phyloP scores from a whole-genome alignment of 2,888 invertebrate genomes.

The Acrocera orbiculus region DNA sequence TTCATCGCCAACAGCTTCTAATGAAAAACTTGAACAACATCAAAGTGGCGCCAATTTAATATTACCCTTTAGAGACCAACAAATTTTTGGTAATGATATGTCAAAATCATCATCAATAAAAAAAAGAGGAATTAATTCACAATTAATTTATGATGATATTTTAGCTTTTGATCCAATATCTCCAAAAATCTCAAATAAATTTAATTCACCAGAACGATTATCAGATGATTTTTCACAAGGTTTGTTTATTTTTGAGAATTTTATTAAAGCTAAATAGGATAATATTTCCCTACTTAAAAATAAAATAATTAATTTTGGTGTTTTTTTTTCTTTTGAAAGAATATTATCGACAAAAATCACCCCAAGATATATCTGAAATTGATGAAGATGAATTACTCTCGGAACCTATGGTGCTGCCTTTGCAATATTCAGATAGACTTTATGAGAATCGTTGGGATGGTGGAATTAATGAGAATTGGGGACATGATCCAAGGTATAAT shows the following conservation, averaged over 20 bases:
- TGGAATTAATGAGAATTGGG: too few relatives aligned
- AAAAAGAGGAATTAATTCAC: conserved; percentile 25
- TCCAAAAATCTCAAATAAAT: too few relatives aligned
- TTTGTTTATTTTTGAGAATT: too few relatives aligned
- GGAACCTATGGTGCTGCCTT: conserved; percentile 24
- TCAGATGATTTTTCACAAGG: too few relatives aligned
- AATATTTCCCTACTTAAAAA: background rate
- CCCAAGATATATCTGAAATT: too few relatives aligned
- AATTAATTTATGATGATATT: conserved; percentile 14
- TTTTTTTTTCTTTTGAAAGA: conserved; percentile 1
- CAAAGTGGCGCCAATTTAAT: conserved; percentile 3
- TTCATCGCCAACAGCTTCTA: conserved; percentile 2
- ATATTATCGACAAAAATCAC: conserved; percentile 17
- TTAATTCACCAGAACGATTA: too few relatives aligned
- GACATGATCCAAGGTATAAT: too few relatives aligned
- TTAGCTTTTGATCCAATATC: conserved; percentile 5
- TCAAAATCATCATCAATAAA: conserved; percentile 21
- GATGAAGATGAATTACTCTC: too few relatives aligned
- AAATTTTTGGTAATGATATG: too few relatives aligned
- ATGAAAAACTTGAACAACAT: conserved; percentile 1
- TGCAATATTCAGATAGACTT: conserved; percentile 24
- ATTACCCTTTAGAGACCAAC: conserved; percentile 2
- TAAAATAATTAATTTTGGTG: background rate
- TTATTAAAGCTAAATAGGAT: too few relatives aligned
- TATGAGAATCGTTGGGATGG: too few relatives aligned